A percentile compares a stretch with the other conserved stretches of the same genome.
Evolutionary conservation across 2,797 vertebrate species (phyloP).

Genomic region (Presbytis comata): DNA sequence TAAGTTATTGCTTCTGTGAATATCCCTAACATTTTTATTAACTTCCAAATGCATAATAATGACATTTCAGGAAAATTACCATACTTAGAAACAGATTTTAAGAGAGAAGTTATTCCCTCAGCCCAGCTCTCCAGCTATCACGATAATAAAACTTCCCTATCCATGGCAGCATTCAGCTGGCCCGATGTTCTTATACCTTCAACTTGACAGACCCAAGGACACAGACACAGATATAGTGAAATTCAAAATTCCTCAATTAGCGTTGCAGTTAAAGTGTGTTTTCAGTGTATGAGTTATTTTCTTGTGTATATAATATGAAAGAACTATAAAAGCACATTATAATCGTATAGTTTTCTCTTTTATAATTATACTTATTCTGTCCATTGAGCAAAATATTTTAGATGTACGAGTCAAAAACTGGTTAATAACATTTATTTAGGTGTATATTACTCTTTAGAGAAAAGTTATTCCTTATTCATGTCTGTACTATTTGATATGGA

Average conservation of each 20-base stretch:
- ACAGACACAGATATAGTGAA: background rate
- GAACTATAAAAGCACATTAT: background rate
- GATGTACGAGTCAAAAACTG: background rate
- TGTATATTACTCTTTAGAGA: background rate
- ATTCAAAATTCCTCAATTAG: background rate
- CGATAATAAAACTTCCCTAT: background rate
- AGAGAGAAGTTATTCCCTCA: conserved; percentile 6
- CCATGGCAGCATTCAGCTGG: background rate
- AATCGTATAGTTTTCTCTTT: background rate
- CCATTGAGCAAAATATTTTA: background rate
- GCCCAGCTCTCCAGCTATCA: background rate
- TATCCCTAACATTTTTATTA: conserved; percentile 58
- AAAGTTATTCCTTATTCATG: background rate
- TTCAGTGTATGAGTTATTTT: background rate
- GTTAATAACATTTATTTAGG: background rate
- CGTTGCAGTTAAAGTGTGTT: background rate
- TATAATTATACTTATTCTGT: background rate
- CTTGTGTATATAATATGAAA: background rate
- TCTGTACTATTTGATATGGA: background rate
- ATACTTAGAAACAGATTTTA: conserved; percentile 40
- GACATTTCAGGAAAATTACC: conserved; percentile 43
- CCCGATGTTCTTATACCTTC: background rate
- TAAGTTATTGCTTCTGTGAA: conserved; percentile 46
- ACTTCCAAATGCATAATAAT: conserved; percentile 58
- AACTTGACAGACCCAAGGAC: background rate